phyloP scores from a whole-genome alignment of 2,113 vertebrate genomes.

The Phaethon lepturus region DNA sequence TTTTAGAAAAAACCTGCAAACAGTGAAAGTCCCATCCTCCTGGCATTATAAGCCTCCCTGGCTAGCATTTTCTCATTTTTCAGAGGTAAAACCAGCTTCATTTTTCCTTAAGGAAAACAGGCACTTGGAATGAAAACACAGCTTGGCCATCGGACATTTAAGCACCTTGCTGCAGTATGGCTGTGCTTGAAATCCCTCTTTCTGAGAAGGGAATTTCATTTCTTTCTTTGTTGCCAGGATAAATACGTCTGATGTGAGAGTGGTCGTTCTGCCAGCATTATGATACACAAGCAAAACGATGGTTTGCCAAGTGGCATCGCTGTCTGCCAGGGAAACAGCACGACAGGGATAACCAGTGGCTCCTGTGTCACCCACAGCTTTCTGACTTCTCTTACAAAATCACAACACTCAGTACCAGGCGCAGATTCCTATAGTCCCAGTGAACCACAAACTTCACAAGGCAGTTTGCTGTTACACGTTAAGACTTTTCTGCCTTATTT shows the following conservation, averaged over 20 bases:
- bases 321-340: neutral
- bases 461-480: neutral
- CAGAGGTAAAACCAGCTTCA: neutral
- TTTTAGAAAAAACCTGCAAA: neutral
- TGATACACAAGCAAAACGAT: neutral
- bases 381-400: neutral
- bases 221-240: neutral
- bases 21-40: neutral
- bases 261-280: neutral
- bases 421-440: neutral
- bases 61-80: neutral
- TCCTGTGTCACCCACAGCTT: neutral
- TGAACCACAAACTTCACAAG: neutral
- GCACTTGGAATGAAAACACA: neutral
- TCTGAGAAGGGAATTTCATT: neutral
- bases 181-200: neutral
- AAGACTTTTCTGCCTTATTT: neutral
- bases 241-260: neutral
- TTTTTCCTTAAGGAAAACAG: neutral
- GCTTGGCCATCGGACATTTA: neutral
- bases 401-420: rapidly evolving
- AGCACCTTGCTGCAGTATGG: neutral
- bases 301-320: neutral
- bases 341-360: neutral
- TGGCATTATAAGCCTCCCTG: neutral